Percentiles rank a stretch among this genome's conserved stretches.
These are phyloP conservation scores for Caenorhabditis sp. DNA, from an alignment of 2,888 invertebrate genomes.

Conservation along the genomic window DNA sequence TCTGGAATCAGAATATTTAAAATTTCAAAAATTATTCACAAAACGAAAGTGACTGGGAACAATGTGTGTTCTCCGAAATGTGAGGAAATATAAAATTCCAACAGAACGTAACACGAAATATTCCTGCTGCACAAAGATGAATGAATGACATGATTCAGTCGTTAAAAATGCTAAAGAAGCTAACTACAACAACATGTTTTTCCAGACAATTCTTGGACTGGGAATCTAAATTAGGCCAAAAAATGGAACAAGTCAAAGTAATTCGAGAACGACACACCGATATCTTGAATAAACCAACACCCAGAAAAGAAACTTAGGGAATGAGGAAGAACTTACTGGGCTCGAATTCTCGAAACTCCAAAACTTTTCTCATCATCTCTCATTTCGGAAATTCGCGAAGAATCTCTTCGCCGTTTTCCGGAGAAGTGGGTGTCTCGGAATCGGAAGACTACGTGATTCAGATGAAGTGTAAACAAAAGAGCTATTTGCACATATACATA, in stretches of 20 bases:
- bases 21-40: background rate
- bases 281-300: background rate
- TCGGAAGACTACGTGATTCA: constrained; percentile 56
- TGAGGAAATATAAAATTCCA: constrained; percentile 7
- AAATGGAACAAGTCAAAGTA: constrained; percentile 1
- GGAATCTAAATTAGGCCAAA: constrained; percentile 5
- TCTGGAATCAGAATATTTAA: constrained; percentile 1
- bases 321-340: background rate
- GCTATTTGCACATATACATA: constrained; percentile 52
- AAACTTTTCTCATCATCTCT: constrained; percentile 22
- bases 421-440: constrained; percentile 48
- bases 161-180: constrained; percentile 21
- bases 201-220: background rate
- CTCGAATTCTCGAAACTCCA: constrained; percentile 9
- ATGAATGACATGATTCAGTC: constrained; percentile 10
- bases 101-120: constrained; percentile 15
- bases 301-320: background rate
- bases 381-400: constrained; percentile 33
- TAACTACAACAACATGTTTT: constrained; percentile 32
- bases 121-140: background rate
- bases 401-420: constrained; percentile 26
- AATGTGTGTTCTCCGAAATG: background rate
- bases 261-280: constrained; percentile 6
- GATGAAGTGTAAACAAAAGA: constrained; percentile 59
- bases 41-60: background rate